Percentiles rank a stretch among this genome's conserved stretches.
Evolutionary conservation across 2,113 vertebrate genomes (phyloP).

Genomic region (Actenoides lindsayi): DNA sequence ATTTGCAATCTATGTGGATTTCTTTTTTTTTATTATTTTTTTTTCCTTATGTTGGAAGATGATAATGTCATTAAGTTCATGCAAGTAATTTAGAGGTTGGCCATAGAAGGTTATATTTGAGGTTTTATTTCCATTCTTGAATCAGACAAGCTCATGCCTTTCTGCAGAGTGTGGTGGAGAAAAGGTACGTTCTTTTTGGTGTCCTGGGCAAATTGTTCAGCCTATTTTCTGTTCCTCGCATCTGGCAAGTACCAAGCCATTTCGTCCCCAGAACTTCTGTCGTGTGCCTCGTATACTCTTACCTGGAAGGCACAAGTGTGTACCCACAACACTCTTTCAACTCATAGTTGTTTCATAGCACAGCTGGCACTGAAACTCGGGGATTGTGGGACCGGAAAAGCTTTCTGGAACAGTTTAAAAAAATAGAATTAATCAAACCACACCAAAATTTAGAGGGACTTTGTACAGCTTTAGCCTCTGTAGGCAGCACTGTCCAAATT

Average conservation of each 20-base stretch:
- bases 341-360: not conserved
- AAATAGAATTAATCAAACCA: fast-evolving
- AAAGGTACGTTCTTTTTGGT: not conserved
- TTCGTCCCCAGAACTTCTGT: not conserved
- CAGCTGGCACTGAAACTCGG: not conserved
- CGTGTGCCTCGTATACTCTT: not conserved
- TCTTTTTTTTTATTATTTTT: not conserved
- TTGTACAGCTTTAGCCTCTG: not conserved
- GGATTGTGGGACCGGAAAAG: not conserved
- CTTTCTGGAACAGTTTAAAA: not conserved
- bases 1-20: not conserved
- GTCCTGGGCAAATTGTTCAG: not conserved
- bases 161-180: not conserved
- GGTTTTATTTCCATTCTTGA: not conserved
- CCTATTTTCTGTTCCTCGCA: not conserved
- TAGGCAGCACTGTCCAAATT: not conserved
- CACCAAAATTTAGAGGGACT: not conserved
- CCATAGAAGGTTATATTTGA: not conserved
- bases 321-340: not conserved
- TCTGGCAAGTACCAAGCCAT: not conserved
- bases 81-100: not conserved
- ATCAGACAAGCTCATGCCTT: not conserved
- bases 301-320: fast-evolving
- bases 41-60: not conserved
- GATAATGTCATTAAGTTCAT: not conserved